Percentiles rank a stretch among this genome's conserved stretches.
Evolutionary conservation across 2,113 vertebrate species (phyloP).

Genomic region (Planiliza haematocheilus): DNA sequence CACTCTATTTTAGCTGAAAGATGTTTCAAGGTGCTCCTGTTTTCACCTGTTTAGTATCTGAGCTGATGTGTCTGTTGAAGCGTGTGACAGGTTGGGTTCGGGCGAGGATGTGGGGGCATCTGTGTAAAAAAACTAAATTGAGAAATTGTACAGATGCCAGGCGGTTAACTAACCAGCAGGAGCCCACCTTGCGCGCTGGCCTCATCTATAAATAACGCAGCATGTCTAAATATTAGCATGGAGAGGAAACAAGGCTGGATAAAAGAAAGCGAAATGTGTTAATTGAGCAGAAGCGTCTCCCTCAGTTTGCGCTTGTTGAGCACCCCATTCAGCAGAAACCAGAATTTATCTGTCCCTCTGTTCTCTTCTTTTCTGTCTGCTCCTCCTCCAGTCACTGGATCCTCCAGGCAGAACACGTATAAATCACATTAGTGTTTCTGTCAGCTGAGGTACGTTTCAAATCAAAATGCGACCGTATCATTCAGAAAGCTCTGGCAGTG

Average conservation of each 20-base stretch:
- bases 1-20: constrained; percentile 25
- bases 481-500: constrained; percentile 2
- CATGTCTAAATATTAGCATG: constrained; percentile 51
- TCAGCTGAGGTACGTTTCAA: constrained; percentile 54
- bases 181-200: constrained; percentile 24
- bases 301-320: constrained; percentile 28
- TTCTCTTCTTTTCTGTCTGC: constrained; percentile 15
- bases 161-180: constrained; percentile 45
- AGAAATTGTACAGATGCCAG: constrained; percentile 25
- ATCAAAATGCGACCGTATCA: constrained; percentile 55
- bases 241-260: constrained; percentile 1
- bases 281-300: constrained; percentile 57
- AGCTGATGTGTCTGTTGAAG: constrained; percentile 44
- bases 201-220: constrained; percentile 61
- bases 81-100: constrained; percentile 38
- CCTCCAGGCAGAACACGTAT: constrained; percentile 56
- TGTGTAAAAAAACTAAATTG: background rate
- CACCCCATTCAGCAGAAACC: constrained; percentile 27
- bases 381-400: constrained; percentile 39
- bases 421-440: constrained; percentile 71
- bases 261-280: constrained; percentile 40
- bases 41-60: constrained; percentile 65
- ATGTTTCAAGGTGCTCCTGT: constrained; percentile 46
- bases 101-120: background rate
- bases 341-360: constrained; percentile 33